phyloP scores from a whole-genome alignment of 2,797 vertebrate genomes.

The Enteromius fasciolatus region DNA sequence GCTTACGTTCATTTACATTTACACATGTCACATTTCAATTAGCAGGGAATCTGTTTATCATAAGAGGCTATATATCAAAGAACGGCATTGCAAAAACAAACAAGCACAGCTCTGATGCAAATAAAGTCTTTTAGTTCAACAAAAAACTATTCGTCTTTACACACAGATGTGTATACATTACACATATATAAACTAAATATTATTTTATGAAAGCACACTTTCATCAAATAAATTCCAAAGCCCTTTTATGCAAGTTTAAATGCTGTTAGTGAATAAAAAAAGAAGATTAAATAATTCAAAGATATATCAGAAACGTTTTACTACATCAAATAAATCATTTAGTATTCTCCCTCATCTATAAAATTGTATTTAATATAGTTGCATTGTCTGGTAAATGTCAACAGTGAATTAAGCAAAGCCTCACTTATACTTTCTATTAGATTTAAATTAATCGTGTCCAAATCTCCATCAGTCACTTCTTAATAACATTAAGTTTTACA shows the following conservation, averaged over 20 bases:
- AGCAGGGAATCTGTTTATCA: slow-evolving; percentile 30
- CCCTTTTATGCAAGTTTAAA: neutral
- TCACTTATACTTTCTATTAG: slow-evolving; percentile 40
- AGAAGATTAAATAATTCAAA: neutral
- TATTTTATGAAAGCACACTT: neutral
- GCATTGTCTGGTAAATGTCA: slow-evolving; percentile 71
- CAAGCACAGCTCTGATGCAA: neutral
- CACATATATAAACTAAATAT: neutral
- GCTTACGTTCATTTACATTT: slow-evolving; percentile 28
- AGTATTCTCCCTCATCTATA: slow-evolving; percentile 58
- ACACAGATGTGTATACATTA: neutral
- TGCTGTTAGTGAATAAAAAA: neutral
- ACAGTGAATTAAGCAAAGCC: slow-evolving; percentile 52
- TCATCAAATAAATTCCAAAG: neutral
- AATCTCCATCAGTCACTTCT: slow-evolving; percentile 78
- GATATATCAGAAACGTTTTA: neutral
- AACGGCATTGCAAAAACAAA: neutral
- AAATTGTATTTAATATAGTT: slow-evolving; percentile 66
- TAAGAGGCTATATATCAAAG: neutral
- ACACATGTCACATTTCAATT: slow-evolving; percentile 38
- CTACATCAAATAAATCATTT: neutral
- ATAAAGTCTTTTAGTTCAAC: slow-evolving; percentile 8
- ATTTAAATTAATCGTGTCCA: slow-evolving; percentile 80
- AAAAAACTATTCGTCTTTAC: neutral
- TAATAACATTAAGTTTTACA: slow-evolving; percentile 77